These are phyloP conservation scores for Fabriciana adippe DNA, from an alignment of 2,888 invertebrate species.

Conservation along the genomic window DNA sequence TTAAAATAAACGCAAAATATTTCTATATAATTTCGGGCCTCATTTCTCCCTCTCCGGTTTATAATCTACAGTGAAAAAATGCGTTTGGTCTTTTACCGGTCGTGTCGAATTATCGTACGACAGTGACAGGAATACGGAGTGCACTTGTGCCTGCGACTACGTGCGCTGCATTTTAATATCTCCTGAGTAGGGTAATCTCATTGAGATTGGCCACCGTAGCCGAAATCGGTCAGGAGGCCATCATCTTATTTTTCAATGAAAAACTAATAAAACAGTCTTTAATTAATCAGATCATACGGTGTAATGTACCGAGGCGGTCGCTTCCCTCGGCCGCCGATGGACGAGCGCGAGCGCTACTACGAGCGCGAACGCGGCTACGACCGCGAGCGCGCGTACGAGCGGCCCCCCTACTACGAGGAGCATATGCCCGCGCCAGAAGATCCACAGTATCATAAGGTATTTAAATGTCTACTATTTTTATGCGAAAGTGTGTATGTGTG, in stretches of 20 bases:
- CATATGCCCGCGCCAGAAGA: slow-evolving; percentile 60
- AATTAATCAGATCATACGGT: slow-evolving; percentile 52
- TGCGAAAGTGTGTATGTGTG: too few relatives aligned
- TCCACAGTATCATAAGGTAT: slow-evolving; percentile 66
- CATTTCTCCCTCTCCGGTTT: too few relatives aligned
- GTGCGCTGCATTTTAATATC: too few relatives aligned
- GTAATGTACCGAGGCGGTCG: slow-evolving; percentile 68
- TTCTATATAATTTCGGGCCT: too few relatives aligned
- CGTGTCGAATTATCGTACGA: too few relatives aligned
- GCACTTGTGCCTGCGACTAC: too few relatives aligned
- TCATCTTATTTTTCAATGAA: not conserved
- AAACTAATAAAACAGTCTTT: not conserved
- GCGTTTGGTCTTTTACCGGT: not conserved
- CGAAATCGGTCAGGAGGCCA: too few relatives aligned
- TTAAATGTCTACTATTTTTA: not conserved
- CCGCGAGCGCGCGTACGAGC: slow-evolving; percentile 63
- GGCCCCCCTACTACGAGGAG: slow-evolving; percentile 68
- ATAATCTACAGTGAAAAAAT: not conserved
- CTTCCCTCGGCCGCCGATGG: slow-evolving; percentile 52
- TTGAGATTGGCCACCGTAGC: too few relatives aligned
- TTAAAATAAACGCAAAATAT: too few relatives aligned
- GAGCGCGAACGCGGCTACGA: slow-evolving; percentile 66
- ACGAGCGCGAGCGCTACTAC: slow-evolving; percentile 69
- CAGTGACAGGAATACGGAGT: too few relatives aligned
- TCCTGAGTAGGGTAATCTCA: too few relatives aligned